Evolutionary conservation across 2,113 vertebrate genomes (phyloP), one percentile per base, ranked within the genome.

Genomic region (Cynocephalus volans): DNA sequence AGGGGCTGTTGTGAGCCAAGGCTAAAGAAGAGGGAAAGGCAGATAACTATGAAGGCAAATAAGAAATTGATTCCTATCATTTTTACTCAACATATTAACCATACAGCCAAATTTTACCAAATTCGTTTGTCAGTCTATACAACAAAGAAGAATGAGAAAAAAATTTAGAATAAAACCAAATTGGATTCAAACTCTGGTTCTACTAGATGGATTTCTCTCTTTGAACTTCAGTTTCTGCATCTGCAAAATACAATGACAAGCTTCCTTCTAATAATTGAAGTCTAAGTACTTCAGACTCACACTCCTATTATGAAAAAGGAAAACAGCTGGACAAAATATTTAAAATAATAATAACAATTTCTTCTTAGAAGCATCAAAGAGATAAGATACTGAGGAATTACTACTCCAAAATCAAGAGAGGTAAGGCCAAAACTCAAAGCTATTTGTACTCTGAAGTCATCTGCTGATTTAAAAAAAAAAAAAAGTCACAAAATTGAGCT

Each of bases 331-430:
- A 69, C 19, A 93, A 96, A 93, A 50, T 73, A 67, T 73, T 79
- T 79, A 54, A 67, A 84, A 79, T 41, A 69, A 54, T 62, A 77
- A 83, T 82, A 72, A 70, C 28, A 48, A 11, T 76, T 96, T 60
- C 8, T 73, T 81, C 67, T 75, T 58, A 64, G 84, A 94, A 87
- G 50, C 12, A 93, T 79, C 31, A 82, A 91, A 84, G 41, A 91
- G 23, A 83, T 82, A 83, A 82, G 31, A 81, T 92, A 69, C 2
- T 73, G 54, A 86, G 5, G 21, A 95, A 93, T 95, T 87, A 75
- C 6, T 95, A 41, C 21, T 6, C 13, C 28, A 84, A 88, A 96
- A 65, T 87, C 67, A 7, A 86, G 31, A 79, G n/a, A 85, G 67
- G 45, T n/a, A 69, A 81, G 41, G 17, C 11, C 73, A 86, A 28